Conservation (phyloP, 2,888 invertebrate genomes). For the Lasioglossum marginatum region DNA sequence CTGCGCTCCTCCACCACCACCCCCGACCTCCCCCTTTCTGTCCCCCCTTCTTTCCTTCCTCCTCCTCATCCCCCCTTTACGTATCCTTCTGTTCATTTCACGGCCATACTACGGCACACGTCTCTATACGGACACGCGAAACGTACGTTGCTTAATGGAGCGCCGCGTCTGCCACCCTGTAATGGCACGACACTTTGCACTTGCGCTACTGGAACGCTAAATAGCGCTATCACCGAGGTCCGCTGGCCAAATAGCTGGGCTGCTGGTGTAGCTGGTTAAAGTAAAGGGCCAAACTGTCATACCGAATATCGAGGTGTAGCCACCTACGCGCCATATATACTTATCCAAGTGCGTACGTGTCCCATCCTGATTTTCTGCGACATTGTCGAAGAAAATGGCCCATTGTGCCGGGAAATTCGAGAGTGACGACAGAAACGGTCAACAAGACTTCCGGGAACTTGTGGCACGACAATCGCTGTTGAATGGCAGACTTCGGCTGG, state of each 20-base stretch:
- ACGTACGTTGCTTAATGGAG: constrained; percentile 72
- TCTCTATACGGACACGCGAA: constrained; percentile 48
- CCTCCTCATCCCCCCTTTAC: background rate
- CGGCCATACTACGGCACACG: constrained; percentile 33
- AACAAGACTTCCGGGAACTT: background rate
- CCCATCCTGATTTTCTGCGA: background rate
- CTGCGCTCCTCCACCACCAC: constrained; percentile 35
- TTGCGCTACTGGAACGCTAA: constrained; percentile 63
- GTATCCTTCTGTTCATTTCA: constrained; percentile 55
- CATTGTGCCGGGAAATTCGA: background rate
- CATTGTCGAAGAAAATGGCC: background rate
- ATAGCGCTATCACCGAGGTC: constrained; percentile 68
- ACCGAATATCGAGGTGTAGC: constrained; percentile 41
- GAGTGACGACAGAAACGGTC: background rate
- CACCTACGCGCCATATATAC: background rate
- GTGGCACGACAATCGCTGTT: background rate
- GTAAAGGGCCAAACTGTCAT: constrained; percentile 32
- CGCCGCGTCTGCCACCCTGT: constrained; percentile 67
- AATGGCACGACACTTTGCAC: constrained; percentile 74
- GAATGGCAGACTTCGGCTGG: too few species aligned
- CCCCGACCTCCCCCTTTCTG: background rate
- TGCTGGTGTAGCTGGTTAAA: constrained; percentile 45
- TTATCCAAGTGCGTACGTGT: background rate
- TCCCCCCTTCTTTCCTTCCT: background rate
- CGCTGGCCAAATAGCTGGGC: constrained; percentile 58